Percentiles rank a stretch among this genome's conserved stretches.
Conservation (phyloP, 2,113 vertebrate species). For the Nycticebus coucang region DNA sequence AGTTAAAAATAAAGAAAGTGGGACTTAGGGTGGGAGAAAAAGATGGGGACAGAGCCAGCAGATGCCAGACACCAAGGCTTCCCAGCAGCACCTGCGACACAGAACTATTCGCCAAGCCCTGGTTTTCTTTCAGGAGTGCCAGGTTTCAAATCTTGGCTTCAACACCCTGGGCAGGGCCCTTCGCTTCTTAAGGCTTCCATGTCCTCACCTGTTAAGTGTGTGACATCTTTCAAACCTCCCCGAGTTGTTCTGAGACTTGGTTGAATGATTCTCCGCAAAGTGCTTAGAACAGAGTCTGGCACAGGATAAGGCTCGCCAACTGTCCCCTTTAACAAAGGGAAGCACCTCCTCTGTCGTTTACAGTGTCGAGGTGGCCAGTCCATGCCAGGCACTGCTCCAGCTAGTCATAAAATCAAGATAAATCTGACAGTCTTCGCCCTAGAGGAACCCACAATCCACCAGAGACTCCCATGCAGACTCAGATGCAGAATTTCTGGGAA, state of each 20-base stretch:
- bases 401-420: neutral
- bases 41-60: neutral
- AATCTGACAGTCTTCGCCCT: neutral
- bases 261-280: neutral
- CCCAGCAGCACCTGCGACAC: neutral
- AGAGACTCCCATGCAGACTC: neutral
- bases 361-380: neutral
- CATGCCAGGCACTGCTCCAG: neutral
- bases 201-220: neutral
- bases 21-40: rapidly evolving
- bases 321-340: neutral
- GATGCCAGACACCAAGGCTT: neutral
- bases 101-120: neutral
- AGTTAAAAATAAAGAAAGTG: too few species aligned
- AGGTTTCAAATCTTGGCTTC: neutral
- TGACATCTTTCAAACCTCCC: neutral
- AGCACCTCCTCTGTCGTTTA: too few species aligned
- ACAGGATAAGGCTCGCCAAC: neutral
- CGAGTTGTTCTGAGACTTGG: neutral
- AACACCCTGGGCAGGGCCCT: neutral
- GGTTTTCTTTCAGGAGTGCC: neutral
- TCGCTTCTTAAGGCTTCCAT: neutral
- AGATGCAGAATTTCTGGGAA: neutral
- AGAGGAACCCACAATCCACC: neutral
- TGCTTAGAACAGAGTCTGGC: neutral